Base-by-base conservation (phyloP, 2,113 vertebrate species). In the Tyto alba region DNA sequence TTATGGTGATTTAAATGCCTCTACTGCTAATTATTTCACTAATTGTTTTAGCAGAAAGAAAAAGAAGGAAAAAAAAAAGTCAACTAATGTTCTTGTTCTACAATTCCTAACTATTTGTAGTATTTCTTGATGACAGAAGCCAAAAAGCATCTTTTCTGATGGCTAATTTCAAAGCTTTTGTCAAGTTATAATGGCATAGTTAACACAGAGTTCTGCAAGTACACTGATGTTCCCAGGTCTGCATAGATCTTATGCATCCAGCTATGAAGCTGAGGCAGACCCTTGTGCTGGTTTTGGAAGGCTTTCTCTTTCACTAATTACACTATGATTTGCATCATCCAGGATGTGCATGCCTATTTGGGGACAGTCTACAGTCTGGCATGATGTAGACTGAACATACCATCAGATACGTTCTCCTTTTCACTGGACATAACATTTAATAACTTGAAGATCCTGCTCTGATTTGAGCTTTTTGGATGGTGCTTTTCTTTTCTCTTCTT, bases 11-110 rank as follows among this genome's bases (percentile, higher is more conserved):
- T 90, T 67, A 71, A 85, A 89, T 40, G 2, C 3, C 11, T 78
- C n/a, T 77, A n/a, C 17, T 66, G 26, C 8, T 66, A 80, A 66
- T 89, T 86, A 40, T 45, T 60, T 93, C n/a, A 86, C 17, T 86
- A 69, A 62, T 48, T 66, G 5, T 80, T 86, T 36, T 55, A 84
- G 30, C 22, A 45, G 32, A 88, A 88, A n/a, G 6, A 48, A 82
- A 82, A 77, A 60, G 6, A 55, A 26, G 2, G 10, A 2, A 0
- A 1, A 5, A 13, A 20, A 27, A 32, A 66, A 81, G 5, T 9
- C 5, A 48, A 66, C 26, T 85, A 60, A 26, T 26, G 18, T 69
- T 3, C 1, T 86, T 69, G 29, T 78, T 77, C 45, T 57, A 40
- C 13, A 87, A 3, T 50, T 84, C 10, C 55, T 59, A 30, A 34